Conservation (phyloP, 2,888 invertebrate species). For the Copidosoma aretas region DNA sequence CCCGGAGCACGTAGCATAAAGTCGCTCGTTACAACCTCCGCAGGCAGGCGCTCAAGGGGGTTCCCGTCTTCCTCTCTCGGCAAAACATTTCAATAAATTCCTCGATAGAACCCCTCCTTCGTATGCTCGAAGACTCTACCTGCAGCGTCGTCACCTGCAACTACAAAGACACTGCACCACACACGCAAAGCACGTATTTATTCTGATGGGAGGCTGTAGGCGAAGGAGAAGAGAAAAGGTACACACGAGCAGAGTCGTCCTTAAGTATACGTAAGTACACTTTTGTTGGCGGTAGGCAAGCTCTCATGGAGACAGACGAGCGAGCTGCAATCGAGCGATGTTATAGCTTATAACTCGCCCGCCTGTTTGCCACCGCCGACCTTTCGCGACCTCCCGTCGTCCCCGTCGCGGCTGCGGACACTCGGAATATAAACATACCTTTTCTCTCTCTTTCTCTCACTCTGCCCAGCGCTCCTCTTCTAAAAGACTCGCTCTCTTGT, state of each 20-base stretch:
- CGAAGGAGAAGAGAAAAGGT: neutral
- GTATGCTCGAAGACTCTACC: neutral
- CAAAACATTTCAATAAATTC: conserved; percentile 39
- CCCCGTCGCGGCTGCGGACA: no score
- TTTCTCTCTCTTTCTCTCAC: conserved; percentile 49
- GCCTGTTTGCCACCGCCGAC: conserved; percentile 54
- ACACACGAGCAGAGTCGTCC: neutral
- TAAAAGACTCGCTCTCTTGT: neutral
- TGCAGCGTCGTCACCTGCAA: neutral
- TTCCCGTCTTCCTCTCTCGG: neutral
- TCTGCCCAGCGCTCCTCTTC: conserved; percentile 56
- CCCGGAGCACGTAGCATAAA: conserved; percentile 18
- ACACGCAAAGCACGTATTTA: no score
- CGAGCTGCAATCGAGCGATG: conserved; percentile 62
- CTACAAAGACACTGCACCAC: no score
- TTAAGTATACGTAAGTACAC: neutral
- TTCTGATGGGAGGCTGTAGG: conserved; percentile 1
- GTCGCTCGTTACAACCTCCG: conserved; percentile 24
- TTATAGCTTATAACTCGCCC: no score
- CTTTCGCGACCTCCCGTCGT: no score
- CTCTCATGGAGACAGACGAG: conserved; percentile 62
- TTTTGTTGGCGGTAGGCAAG: conserved; percentile 16
- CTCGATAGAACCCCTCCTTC: conserved; percentile 27
- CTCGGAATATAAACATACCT: no score
- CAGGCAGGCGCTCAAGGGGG: neutral